Evolutionary conservation across 2,113 vertebrate species (phyloP), one percentile per base, ranked within the genome.

Genomic region (Lampris megalopsis): DNA sequence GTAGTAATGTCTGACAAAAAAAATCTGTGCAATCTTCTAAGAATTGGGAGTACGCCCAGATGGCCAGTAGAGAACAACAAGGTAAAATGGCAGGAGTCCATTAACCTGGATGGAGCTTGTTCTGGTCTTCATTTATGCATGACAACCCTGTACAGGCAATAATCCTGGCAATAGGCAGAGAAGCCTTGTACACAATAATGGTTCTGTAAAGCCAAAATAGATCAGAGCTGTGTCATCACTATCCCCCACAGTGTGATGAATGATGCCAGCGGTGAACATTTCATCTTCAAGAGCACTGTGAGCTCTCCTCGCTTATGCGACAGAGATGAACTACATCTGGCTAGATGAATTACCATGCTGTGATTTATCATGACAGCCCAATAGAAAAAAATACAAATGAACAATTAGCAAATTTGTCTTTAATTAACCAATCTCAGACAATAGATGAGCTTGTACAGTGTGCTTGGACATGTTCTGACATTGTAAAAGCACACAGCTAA

Each of bases 321-420:
- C 91, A 92, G 88, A 92, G 92, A 93, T 83, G 77, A 89, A 93
- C 89, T 70, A 64, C 79, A 40, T 54, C 37, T 13, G 60, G 48
- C 3, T 7, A 82, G 88, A 92, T 90, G 89, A 90, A 92, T 92
- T 84, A 88, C 86, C 2, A 84, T 77, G 0, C 65, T 2, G 80
- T 88, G 83, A 90, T 94, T 91, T 81, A 91, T 92, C 86, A 88
- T 52, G 85, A 90, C 82, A 81, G 87, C 83, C 82, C 88, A 87
- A 90, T 88, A 86, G 81, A 81, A 90, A 91, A 57, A 90, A 91
- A 91, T 91, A 91, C 88, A 92, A 91, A 92, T 92, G 89, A 92
- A 91, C 91, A 92, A 93, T 93, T 92, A 92, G 76, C 86, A 89
- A 85, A 91, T 86, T 83, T 89, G 81, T 60, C 77, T 61, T 86